Evolutionary conservation across 2,888 invertebrate genomes (phyloP).

Genomic region (Acanthosoma haemorrhoidale): DNA sequence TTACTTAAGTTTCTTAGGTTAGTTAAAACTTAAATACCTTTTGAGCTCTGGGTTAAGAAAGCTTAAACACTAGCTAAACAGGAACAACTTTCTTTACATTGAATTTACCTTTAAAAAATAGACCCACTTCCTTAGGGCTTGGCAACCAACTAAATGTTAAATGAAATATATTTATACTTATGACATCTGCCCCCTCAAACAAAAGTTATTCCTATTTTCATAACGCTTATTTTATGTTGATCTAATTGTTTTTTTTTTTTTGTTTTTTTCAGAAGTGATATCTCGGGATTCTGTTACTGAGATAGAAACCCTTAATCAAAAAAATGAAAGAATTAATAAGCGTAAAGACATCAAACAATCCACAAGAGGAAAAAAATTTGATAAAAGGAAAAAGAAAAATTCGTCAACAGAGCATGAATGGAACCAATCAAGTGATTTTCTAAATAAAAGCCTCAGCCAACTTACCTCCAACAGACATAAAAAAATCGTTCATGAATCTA

Average conservation of each 20-base stretch:
- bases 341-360: not conserved
- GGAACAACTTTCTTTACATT: no score
- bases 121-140: no score
- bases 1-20: no score
- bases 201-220: no score
- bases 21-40: no score
- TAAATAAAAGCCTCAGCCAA: not conserved
- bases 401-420: not conserved
- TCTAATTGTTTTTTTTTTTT: not conserved
- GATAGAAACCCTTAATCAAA: not conserved
- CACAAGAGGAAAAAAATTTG: not conserved
- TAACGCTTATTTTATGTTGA: not conserved
- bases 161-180: no score
- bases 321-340: not conserved
- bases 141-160: no score
- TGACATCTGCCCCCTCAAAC: no score
- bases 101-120: no score
- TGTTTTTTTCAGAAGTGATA: not conserved
- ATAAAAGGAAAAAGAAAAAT: not conserved
- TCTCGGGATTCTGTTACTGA: not conserved
- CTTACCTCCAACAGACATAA: not conserved
- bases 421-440: not conserved
- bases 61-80: no score
- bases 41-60: no score
- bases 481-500: not conserved